A percentile compares a stretch with the other conserved stretches of the same genome.
These are phyloP conservation scores for Drosophila watanabei DNA, from an alignment of 1,140 invertebrate genomes.

Conservation along the genomic window DNA sequence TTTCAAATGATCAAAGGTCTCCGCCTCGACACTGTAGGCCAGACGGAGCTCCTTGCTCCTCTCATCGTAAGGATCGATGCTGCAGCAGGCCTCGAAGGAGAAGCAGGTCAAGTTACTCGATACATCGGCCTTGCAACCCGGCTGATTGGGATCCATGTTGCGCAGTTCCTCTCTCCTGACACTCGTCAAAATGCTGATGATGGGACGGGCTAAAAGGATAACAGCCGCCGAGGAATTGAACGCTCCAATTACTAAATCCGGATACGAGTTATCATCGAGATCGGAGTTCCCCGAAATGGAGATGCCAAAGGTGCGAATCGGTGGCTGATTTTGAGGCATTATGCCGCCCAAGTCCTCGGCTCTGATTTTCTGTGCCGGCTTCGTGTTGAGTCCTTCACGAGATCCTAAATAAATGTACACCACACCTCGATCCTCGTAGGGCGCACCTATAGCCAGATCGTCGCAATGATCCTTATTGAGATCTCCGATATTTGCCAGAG, in stretches of 20 bases:
- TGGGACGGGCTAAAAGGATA: slow-evolving; percentile 92
- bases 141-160: slow-evolving; percentile 93
- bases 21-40: slow-evolving; percentile 93
- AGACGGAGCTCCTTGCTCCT: slow-evolving; percentile 87
- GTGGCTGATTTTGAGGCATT: slow-evolving; percentile 80
- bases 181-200: slow-evolving; percentile 93
- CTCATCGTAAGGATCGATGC: slow-evolving; percentile 89
- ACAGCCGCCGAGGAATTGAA: slow-evolving; percentile 87
- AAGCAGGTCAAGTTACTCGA: slow-evolving; percentile 92
- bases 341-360: slow-evolving; percentile 80
- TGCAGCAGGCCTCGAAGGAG: slow-evolving; percentile 94
- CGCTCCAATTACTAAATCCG: slow-evolving; percentile 95
- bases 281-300: slow-evolving; percentile 95
- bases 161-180: slow-evolving; percentile 87
- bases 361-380: slow-evolving; percentile 90
- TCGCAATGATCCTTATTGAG: slow-evolving; percentile 96
- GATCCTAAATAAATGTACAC: slow-evolving; percentile 96
- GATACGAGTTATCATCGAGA: slow-evolving; percentile 96
- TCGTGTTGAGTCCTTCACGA: slow-evolving; percentile 89
- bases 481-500: slow-evolving; percentile 94
- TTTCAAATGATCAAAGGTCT: slow-evolving; percentile 91
- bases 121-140: slow-evolving; percentile 90
- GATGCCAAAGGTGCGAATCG: slow-evolving; percentile 93
- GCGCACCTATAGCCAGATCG: slow-evolving; percentile 96
- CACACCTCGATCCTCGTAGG: slow-evolving; percentile 94